Percentiles rank a stretch among this genome's conserved stretches.
These are phyloP conservation scores for Elaphurus davidianus DNA, from an alignment of 2,113 vertebrate species.

Conservation along the genomic window DNA sequence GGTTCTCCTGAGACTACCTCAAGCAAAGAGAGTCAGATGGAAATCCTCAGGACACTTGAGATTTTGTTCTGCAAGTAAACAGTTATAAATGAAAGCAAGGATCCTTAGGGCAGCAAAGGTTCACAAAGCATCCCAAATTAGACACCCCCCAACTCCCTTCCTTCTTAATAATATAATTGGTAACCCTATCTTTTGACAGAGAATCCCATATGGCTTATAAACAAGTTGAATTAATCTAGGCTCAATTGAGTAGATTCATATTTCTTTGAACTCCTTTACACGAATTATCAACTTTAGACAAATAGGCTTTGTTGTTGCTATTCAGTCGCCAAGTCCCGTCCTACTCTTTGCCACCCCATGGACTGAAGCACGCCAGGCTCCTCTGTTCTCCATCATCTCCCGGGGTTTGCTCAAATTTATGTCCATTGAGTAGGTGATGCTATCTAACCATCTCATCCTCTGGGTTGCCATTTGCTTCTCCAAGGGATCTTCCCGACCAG, in stretches of 20 bases:
- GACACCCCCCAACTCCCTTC: not conserved
- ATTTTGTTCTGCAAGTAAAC: not conserved
- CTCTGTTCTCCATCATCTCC: not conserved
- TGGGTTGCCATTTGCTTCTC: not conserved
- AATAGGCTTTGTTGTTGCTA: not conserved
- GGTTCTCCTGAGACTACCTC: not conserved
- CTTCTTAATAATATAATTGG: not conserved
- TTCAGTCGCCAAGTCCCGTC: not conserved
- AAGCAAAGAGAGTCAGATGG: not conserved
- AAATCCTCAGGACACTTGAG: not conserved
- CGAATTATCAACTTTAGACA: slow-evolving; percentile 14
- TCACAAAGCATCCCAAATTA: not conserved
- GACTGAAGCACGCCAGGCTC: not conserved
- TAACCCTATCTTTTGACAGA: not conserved
- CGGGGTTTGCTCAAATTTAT: not conserved
- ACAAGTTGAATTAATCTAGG: not conserved
- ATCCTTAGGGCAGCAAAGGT: not conserved
- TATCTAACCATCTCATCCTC: not conserved
- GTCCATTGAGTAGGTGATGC: not conserved
- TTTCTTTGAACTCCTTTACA: not conserved
- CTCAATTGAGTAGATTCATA: not conserved
- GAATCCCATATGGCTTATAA: not conserved
- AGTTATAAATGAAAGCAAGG: not conserved
- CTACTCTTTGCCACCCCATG: not conserved
- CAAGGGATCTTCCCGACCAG: not conserved